These are phyloP conservation scores for Rhinoraja longicauda DNA, from an alignment of 2,797 vertebrate species.

Conservation along the genomic window DNA sequence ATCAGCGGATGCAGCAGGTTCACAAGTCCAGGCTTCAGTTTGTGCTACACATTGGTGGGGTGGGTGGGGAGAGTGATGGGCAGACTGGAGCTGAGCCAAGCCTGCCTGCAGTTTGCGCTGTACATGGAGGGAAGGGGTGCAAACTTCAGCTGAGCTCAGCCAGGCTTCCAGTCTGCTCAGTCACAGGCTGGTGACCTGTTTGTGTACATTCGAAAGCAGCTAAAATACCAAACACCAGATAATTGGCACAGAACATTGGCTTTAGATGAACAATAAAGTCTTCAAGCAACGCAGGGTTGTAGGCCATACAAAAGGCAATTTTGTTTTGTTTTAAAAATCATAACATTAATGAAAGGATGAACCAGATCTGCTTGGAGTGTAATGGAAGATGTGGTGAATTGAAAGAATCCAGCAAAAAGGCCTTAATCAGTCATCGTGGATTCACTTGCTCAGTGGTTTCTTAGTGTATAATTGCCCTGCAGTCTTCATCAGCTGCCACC, in stretches of 20 bases:
- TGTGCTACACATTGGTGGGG: no score
- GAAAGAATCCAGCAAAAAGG: not conserved
- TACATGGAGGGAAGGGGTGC: constrained; percentile 10
- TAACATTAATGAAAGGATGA: not conserved
- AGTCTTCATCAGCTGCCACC: not conserved
- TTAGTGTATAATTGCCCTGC: not conserved
- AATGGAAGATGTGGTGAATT: constrained; percentile 26
- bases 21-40: not conserved
- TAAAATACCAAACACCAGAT: constrained; percentile 30
- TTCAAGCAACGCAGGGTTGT: constrained; percentile 32
- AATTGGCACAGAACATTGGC: constrained; percentile 33
- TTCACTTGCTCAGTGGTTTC: not conserved
- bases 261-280: constrained; percentile 15
- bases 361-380: not conserved
- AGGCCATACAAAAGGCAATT: not conserved
- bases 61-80: not conserved
- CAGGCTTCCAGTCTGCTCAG: constrained; percentile 6
- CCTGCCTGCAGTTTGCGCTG: constrained; percentile 12
- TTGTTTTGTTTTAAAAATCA: not conserved
- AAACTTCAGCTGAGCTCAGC: constrained; percentile 29
- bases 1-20: constrained; percentile 16
- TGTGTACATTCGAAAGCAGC: constrained; percentile 28
- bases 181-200: constrained; percentile 26
- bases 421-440: not conserved
- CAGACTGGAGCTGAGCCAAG: not conserved